A percentile compares a stretch with the other conserved stretches of the same genome.
phyloP scores from a whole-genome alignment of 2,113 vertebrate species.

The Poicephalus gulielmi region DNA sequence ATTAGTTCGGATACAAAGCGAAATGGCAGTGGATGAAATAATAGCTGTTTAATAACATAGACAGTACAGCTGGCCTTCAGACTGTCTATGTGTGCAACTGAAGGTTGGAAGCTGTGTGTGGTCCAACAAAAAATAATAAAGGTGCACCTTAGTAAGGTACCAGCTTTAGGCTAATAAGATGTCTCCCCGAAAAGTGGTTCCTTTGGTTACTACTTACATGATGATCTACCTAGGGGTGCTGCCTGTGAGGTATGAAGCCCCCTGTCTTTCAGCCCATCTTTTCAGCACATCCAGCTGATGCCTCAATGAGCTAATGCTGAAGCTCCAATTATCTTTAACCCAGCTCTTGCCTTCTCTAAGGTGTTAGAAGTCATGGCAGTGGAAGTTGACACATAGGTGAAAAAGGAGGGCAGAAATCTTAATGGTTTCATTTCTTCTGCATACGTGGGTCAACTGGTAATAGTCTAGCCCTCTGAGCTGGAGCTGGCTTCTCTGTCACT shows the following conservation, averaged over 20 bases:
- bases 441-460: neutral
- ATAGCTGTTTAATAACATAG: neutral
- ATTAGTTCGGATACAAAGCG: neutral
- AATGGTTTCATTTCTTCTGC: neutral
- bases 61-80: neutral
- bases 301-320: neutral
- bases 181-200: neutral
- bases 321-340: rapidly evolving
- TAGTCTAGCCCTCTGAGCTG: neutral
- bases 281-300: neutral
- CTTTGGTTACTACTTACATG: neutral
- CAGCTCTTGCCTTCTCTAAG: neutral
- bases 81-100: neutral
- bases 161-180: neutral
- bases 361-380: neutral
- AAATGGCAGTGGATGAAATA: neutral
- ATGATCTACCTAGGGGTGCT: neutral
- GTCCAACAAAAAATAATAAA: neutral
- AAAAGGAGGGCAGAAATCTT: neutral
- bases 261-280: neutral
- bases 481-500: neutral
- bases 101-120: neutral
- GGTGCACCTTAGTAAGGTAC: neutral
- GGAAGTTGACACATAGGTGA: neutral
- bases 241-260: neutral